phyloP scores from a whole-genome alignment of 2,113 vertebrate species.

The Pseudorasbora parva region DNA sequence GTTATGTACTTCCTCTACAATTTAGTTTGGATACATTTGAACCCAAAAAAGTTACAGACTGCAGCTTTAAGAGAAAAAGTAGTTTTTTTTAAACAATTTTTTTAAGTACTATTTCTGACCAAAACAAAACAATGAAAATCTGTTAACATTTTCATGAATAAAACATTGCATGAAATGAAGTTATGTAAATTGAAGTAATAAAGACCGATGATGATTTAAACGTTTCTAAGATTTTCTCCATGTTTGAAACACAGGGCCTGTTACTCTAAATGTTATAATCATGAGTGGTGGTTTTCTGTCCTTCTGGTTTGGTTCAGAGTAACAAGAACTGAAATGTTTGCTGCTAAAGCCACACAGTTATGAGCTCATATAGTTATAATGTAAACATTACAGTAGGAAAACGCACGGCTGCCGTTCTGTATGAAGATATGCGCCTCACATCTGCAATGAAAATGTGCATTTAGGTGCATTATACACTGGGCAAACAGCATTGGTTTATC shows the following conservation, averaged over 20 bases:
- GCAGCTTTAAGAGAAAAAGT: too few relatives aligned
- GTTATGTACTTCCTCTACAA: too few relatives aligned
- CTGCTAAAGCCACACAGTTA: conserved; percentile 3
- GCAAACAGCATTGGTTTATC: neutral
- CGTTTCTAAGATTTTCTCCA: neutral
- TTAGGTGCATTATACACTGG: neutral
- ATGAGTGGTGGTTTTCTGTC: neutral
- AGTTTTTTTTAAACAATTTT: too few relatives aligned
- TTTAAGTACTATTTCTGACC: too few relatives aligned
- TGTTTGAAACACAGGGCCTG: neutral
- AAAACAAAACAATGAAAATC: too few relatives aligned
- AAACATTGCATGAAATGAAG: neutral
- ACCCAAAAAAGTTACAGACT: too few relatives aligned
- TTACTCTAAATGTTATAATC: neutral
- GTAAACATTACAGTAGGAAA: neutral
- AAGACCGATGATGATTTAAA: neutral
- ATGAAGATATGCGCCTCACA: neutral
- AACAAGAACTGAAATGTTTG: conserved; percentile 28
- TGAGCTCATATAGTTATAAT: conserved; percentile 22
- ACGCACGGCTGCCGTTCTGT: neutral
- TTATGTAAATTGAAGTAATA: neutral
- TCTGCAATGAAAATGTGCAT: neutral
- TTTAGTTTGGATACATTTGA: too few relatives aligned
- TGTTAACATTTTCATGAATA: too few relatives aligned
- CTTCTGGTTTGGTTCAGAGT: conserved; percentile 19